Base-by-base conservation (phyloP, 2,797 vertebrate species). In the Brachymystax lenok region DNA sequence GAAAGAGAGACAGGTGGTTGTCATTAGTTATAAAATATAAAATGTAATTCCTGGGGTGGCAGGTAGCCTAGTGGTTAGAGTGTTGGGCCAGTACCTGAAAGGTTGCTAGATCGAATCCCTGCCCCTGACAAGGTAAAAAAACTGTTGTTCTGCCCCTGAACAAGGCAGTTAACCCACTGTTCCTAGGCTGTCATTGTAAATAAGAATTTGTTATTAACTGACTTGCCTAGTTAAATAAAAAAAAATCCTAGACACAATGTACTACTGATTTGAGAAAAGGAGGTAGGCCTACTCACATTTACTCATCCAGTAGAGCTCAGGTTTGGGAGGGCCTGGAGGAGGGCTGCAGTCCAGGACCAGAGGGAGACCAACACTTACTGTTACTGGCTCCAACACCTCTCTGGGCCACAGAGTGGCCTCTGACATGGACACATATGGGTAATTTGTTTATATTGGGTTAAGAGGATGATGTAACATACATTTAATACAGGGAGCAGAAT, bases 221-320 rank as follows among this genome's bases (percentile, higher is more conserved):
- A 35, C 33, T 35, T 35, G 5, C 33, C 33, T 35, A 1, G 33
- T 35, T 35, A 35, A 35, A 35, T 6, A 6, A 35, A 35, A 5
- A 33, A 33, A 33, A 33, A 33, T 33, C 33, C 8, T 40, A 40
- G 40, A 40, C n/a, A 19, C n/a, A n/a, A 64, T 24, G 24, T 24
- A 4, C 24, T 64, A 1, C 12, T 27, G 24, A 24, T 28, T 24
- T 24, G 63, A 64, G 63, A 64, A 13, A 14, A 66, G 10, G 19
- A 56, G 40, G 75, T n/a, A n/a, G 56, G n/a, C n/a, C n/a, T 59
- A 79, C 97, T 96, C 87, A 99, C 98, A 97, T 94, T 97, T 98
- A 90, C 96, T 95, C 96, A 99, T 97, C 98, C 98, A 99, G 94
- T 97, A 98, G 90, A 96, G 99, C 87, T 96, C 96, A 0, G 98